These are phyloP conservation scores for Protophormia terraenovae DNA, from an alignment of 2,888 invertebrate genomes.

Conservation along the genomic window DNA sequence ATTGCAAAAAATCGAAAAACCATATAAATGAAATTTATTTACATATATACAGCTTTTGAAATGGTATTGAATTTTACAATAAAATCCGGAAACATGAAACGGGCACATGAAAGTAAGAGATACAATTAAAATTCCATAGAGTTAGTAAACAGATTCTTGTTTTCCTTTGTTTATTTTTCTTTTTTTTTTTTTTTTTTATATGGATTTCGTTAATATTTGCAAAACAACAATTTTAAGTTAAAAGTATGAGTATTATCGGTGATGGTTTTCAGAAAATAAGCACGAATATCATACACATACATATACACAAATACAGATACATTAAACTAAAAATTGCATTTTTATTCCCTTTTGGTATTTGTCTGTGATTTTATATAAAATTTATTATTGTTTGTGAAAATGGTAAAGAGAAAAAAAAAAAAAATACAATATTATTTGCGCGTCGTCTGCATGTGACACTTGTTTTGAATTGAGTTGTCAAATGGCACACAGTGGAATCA, in stretches of 20 bases:
- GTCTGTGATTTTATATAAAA: slow-evolving; percentile 65
- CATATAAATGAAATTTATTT: not conserved
- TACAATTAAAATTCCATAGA: slow-evolving; percentile 61
- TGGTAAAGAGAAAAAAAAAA: not conserved
- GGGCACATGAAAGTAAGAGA: not conserved
- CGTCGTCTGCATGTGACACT: slow-evolving; percentile 56
- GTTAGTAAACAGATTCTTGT: slow-evolving; percentile 52
- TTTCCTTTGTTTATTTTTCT: not conserved
- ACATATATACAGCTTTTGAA: too few relatives aligned
- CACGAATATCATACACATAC: not conserved
- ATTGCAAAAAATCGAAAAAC: not conserved
- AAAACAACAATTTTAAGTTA: slow-evolving; percentile 30
- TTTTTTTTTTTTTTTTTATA: not conserved
- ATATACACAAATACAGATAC: not conserved
- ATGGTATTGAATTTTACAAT: slow-evolving; percentile 32
- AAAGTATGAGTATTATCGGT: not conserved
- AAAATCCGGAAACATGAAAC: not conserved
- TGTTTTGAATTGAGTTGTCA: slow-evolving; percentile 62
- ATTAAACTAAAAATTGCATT: slow-evolving; percentile 45
- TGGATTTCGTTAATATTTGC: slow-evolving; percentile 30
- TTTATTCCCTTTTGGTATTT: slow-evolving; percentile 58
- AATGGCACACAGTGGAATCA: not conserved
- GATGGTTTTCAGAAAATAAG: not conserved
- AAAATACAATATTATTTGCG: slow-evolving; percentile 36
- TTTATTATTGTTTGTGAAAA: slow-evolving; percentile 52